A percentile compares a stretch with the other conserved stretches of the same genome.
These are phyloP conservation scores for Brevimyrus niger DNA, from an alignment of 2,113 vertebrate species.

Conservation along the genomic window DNA sequence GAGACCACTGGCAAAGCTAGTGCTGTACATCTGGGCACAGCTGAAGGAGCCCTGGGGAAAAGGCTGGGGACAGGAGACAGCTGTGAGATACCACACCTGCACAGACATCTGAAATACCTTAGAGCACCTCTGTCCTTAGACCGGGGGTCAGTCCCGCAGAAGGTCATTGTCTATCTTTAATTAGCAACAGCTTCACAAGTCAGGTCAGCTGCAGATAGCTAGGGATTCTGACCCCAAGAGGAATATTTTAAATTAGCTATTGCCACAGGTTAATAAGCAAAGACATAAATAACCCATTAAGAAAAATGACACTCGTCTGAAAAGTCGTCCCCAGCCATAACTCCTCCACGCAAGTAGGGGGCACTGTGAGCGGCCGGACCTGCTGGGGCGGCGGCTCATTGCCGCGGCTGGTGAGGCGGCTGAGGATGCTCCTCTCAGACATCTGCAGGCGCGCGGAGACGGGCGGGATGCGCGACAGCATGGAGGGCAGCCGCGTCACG, in stretches of 20 bases:
- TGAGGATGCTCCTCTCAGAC: slow-evolving; percentile 94
- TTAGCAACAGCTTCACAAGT: background rate
- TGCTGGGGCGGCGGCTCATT: slow-evolving; percentile 77
- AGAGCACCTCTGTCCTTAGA: background rate
- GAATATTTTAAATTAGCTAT: background rate
- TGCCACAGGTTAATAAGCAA: background rate
- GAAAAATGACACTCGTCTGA: background rate
- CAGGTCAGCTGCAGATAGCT: background rate
- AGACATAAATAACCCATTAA: background rate
- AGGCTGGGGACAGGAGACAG: slow-evolving; percentile 43
- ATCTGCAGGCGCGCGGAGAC: slow-evolving; percentile 93
- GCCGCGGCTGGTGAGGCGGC: slow-evolving; percentile 85
- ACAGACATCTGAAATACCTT: background rate
- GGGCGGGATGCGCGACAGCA: slow-evolving; percentile 89
- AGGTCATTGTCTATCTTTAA: background rate
- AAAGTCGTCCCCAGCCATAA: background rate
- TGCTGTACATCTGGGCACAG: slow-evolving; percentile 88
- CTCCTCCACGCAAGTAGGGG: background rate
- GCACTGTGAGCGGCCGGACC: slow-evolving; percentile 51
- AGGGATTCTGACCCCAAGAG: background rate
- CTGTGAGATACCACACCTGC: background rate
- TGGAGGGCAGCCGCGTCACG: slow-evolving; percentile 89
- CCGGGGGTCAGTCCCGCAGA: background rate
- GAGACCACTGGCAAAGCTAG: slow-evolving; percentile 78
- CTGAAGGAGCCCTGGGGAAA: slow-evolving; percentile 75